Evolutionary conservation across 1,140 invertebrate species (phyloP), one percentile per base, ranked within the genome.

Genomic region (Neelides sp.): DNA sequence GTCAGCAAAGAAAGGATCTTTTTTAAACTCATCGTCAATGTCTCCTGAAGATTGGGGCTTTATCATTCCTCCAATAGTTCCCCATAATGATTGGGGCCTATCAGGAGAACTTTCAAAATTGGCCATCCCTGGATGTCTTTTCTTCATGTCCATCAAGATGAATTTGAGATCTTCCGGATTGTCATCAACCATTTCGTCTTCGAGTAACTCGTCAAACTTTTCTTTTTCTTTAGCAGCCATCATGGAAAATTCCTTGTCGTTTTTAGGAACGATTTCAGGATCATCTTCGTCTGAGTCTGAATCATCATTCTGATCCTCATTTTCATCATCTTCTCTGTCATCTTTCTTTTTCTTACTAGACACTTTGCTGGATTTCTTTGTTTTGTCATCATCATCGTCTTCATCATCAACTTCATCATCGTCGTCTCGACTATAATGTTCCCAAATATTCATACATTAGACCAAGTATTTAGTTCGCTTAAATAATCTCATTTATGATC

Each of bases 1-100:
- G 0, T 41, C 54, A 34, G n/a, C 46, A 37, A 60, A 60, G 40
- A 60, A 60, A 19, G 58, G 58, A 23, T 60, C 58, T 1, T 27
- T 47, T 5, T 42, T 39, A 46, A 60, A 60, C 2, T 17, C 50
- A 34, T 48, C 20, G 32, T 49, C 45, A 2, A 20, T 13, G 3
- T n/a, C n/a, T n/a, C n/a, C n/a, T n/a, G n/a, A n/a, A n/a, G n/a
- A n/a, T n/a, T n/a, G n/a, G n/a, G n/a, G n/a, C n/a, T n/a, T n/a
- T n/a, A n/a, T n/a, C n/a, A n/a, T n/a, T n/a, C 15, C 22, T 47
- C 32, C 32, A 40, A 19, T 13, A 40, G 19, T 12, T 8, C 8
- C 17, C 10, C 8, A 40, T 8, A 7, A 40, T 8, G 19, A 10
- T 40, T 40, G 8, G 8, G 17, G 37, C 17, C 8, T 40, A 24